Evolutionary conservation across 2,888 invertebrate species (phyloP).

Genomic region (Rhimphoctona megacephalus): DNA sequence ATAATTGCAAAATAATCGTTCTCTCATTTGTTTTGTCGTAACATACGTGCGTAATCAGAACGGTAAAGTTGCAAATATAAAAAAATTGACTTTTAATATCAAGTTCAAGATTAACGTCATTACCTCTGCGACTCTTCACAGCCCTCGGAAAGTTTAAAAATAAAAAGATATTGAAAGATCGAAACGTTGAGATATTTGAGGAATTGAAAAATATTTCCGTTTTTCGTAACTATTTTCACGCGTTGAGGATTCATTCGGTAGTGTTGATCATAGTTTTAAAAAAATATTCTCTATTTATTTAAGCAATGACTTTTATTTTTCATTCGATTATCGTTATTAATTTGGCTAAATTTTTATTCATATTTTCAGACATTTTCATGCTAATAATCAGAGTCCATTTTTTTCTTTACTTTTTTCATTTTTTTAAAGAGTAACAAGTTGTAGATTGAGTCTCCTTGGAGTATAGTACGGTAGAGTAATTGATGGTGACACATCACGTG

Average conservation of each 20-base stretch:
- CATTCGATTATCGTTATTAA: background rate
- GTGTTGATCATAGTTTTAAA: too few species aligned
- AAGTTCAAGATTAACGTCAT: slow-evolving; percentile 20
- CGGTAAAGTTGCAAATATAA: background rate
- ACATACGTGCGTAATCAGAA: slow-evolving; percentile 1
- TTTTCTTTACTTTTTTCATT: background rate
- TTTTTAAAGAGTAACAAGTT: background rate
- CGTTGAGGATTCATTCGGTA: background rate
- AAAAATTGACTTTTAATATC: background rate
- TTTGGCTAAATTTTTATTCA: background rate
- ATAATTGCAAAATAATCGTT: slow-evolving; percentile 40
- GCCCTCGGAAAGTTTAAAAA: background rate
- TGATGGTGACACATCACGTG: slow-evolving; percentile 11
- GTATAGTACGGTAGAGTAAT: background rate
- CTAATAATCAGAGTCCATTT: background rate
- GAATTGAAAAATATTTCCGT: too few species aligned
- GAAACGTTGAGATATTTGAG: too few species aligned
- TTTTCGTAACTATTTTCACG: background rate
- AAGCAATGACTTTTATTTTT: too few species aligned
- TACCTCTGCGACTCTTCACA: too few species aligned
- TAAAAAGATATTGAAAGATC: too few species aligned
- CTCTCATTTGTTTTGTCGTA: slow-evolving; percentile 25
- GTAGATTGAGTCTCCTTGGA: background rate
- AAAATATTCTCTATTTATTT: too few species aligned
- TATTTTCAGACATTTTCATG: background rate